phyloP scores from a whole-genome alignment of 2,113 vertebrate species.

The Gymnocephalus cernua region DNA sequence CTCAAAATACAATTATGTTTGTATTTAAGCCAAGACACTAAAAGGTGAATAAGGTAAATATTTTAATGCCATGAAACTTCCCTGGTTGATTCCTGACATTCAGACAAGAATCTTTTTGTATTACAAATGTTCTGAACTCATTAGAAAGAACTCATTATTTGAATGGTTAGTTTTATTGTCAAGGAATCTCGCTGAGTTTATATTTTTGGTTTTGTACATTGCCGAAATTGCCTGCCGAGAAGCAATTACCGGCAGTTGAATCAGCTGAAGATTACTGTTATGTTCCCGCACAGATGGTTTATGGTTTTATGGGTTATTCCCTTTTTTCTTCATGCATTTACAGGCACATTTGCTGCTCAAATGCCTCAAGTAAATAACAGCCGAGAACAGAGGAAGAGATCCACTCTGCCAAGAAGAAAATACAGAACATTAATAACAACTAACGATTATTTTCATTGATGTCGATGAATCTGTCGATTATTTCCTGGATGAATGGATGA shows the following conservation, averaged over 20 bases:
- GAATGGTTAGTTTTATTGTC: neutral
- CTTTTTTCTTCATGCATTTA: neutral
- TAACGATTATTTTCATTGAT: no score
- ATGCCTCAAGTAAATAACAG: neutral
- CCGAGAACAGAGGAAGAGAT: neutral
- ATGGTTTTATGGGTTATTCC: neutral
- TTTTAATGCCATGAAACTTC: no score
- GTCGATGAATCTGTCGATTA: no score
- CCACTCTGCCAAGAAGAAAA: neutral
- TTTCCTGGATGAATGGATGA: no score
- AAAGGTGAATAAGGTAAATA: no score
- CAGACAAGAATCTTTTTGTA: no score
- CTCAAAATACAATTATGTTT: no score
- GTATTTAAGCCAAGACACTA: no score
- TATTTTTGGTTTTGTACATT: neutral
- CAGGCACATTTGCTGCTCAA: neutral
- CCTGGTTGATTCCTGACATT: no score
- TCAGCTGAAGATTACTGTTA: neutral
- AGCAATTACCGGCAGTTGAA: neutral
- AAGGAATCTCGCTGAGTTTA: neutral
- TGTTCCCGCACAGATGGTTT: neutral
- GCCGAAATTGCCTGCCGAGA: neutral
- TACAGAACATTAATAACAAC: slow-evolving; percentile 10
- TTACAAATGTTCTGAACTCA: no score
- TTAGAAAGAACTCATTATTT: no score